Evolutionary conservation across 2,113 vertebrate species (phyloP), one percentile per base, ranked within the genome.

Genomic region (Taxidea taxus): DNA sequence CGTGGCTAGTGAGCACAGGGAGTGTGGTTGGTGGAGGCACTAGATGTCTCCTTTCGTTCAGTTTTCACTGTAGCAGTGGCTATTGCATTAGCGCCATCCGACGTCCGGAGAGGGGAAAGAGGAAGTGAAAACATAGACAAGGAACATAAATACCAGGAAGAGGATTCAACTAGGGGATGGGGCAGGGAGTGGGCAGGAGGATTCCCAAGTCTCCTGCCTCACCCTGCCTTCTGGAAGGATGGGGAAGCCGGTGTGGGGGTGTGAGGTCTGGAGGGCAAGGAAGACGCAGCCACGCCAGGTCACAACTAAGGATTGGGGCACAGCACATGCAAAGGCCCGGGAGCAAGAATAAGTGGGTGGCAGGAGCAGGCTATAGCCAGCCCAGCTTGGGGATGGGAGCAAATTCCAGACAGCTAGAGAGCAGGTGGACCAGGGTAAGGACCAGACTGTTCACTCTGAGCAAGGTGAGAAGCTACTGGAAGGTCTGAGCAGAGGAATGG

Each of bases 1-100:
- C 0, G 13, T 27, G 66, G 60, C 29, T 34, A 7, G 29, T 6
- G 34, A 60, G 66, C 31, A 12, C 27, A 4, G 39, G 47, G 23
- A 49, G 51, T 25, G 23, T 13, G 72, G 78, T 77, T 15, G 10
- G 44, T 9, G 42, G 27, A 31, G 1, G 68, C 56, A 25, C 74
- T 42, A 49, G 56, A 56, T 12, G 18, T 42, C 11, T 39, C 0
- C 23, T 25, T 20, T 68, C n/a, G 11, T 11, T 70, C 25, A 0
- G n/a, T 56, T 16, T 51, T 29, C 29, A 7, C 5, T 9, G 7
- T 13, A 25, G 51, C 2, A 13, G 47, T 0, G 47, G 56, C 91
- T 12, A 14, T 21, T 1, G 0, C 27, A 10, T 13, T 1, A 15
- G 23, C 0, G 9, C 21, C 6, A 34, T 3, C n/a, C 11, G 6